A percentile compares a stretch with the other conserved stretches of the same genome.
These are phyloP conservation scores for Aythya baeri DNA, from an alignment of 2,113 vertebrate genomes.

Conservation along the genomic window DNA sequence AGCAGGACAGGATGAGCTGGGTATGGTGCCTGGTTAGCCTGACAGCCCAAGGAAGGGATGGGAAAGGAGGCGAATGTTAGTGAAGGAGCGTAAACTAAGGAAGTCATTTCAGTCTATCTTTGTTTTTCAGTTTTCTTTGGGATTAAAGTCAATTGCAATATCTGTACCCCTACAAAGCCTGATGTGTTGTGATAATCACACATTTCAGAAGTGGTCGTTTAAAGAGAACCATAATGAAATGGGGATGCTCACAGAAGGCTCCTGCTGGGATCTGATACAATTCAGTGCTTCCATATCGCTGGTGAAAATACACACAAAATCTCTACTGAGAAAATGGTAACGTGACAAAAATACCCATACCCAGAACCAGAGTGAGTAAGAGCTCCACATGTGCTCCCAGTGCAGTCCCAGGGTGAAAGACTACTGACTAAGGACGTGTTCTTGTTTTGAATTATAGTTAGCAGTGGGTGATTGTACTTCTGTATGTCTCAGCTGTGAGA, in stretches of 20 bases:
- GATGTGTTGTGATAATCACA: accelerated
- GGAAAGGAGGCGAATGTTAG: background rate
- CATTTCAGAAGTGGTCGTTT: background rate
- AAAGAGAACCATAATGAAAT: background rate
- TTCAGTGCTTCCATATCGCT: background rate
- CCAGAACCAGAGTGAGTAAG: background rate
- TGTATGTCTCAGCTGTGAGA: conserved; percentile 24
- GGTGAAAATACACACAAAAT: background rate
- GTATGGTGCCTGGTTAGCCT: accelerated
- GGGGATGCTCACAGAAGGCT: background rate
- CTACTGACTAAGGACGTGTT: background rate
- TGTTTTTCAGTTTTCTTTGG: background rate
- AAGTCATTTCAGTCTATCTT: background rate
- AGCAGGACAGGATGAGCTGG: accelerated
- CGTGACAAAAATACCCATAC: background rate
- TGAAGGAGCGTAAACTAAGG: accelerated
- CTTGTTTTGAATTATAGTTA: conserved; percentile 16
- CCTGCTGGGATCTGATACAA: background rate
- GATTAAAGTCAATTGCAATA: background rate
- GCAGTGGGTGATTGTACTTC: conserved; percentile 26
- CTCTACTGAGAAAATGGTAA: background rate
- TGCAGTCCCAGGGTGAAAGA: background rate
- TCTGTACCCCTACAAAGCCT: background rate
- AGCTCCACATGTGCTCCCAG: background rate
- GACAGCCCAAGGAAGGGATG: background rate